A percentile compares a stretch with the other conserved stretches of the same genome.
Conservation (phyloP, 1,140 invertebrate species). For the Leguminivora glycinivorella region DNA sequence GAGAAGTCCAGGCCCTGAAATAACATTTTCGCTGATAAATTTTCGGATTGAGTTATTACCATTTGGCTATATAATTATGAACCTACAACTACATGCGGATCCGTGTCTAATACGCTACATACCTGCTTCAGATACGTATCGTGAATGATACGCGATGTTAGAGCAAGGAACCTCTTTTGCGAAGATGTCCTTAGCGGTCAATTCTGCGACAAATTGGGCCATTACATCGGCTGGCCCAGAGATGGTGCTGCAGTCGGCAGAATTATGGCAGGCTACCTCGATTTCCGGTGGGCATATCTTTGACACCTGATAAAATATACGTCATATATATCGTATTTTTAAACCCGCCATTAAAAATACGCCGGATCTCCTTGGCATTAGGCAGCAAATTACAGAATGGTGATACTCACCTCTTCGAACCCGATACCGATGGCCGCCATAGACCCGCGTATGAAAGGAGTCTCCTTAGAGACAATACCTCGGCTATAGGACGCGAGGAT, state of each 20-base stretch:
- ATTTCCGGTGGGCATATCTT: constrained; percentile 79
- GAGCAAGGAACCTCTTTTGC: constrained; percentile 85
- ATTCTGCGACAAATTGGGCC: constrained; percentile 79
- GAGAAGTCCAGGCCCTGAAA: constrained; percentile 81
- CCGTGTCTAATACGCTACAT: not conserved
- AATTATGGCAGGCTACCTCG: constrained; percentile 87
- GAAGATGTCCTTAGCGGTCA: constrained; percentile 85
- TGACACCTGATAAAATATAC: no score
- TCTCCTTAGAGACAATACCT: constrained; percentile 85
- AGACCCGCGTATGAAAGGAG: constrained; percentile 81
- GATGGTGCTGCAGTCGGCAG: constrained; percentile 84
- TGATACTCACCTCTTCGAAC: constrained; percentile 54
- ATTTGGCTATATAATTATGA: no score
- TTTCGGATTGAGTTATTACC: no score
- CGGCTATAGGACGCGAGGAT: constrained; percentile 87
- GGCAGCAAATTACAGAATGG: no score
- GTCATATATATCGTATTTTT: no score
- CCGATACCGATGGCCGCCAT: constrained; percentile 85
- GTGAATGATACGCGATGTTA: constrained; percentile 88
- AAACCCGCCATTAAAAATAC: no score
- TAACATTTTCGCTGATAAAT: not conserved
- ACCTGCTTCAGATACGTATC: constrained; percentile 80
- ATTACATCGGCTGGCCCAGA: constrained; percentile 84
- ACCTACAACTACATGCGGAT: no score
- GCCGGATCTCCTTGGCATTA: no score